Conservation (phyloP, 1,140 invertebrate species). For the Druon quercuslanigerum region DNA sequence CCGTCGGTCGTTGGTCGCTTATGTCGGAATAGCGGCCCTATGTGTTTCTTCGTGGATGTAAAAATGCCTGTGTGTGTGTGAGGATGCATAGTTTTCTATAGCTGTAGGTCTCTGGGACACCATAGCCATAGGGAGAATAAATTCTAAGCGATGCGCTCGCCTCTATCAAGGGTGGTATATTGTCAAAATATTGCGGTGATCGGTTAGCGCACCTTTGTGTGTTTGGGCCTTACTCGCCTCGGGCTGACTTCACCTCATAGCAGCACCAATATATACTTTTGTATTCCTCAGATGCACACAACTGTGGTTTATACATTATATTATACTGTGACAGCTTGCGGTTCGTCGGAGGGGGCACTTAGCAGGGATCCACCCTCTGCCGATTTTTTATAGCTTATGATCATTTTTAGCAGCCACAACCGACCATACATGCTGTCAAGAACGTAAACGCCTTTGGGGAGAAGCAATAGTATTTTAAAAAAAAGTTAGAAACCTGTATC, state of each 20-base stretch:
- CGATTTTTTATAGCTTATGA: slow-evolving; percentile 28
- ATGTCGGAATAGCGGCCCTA: slow-evolving; percentile 42
- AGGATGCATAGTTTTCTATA: slow-evolving; percentile 50
- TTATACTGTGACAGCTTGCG: slow-evolving; percentile 56
- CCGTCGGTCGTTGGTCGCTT: slow-evolving; percentile 5
- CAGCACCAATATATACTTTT: slow-evolving; percentile 49
- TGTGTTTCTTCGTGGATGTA: slow-evolving; percentile 31
- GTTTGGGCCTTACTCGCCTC: slow-evolving; percentile 52
- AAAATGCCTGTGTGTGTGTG: slow-evolving; percentile 43
- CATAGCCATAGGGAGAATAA: slow-evolving; percentile 44
- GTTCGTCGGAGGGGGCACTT: slow-evolving; percentile 43
- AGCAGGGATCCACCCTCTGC: slow-evolving; percentile 23
- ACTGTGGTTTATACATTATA: slow-evolving; percentile 45
- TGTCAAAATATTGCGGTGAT: slow-evolving; percentile 76
- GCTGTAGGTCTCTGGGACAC: slow-evolving; percentile 36
- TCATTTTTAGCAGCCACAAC: slow-evolving; percentile 6
- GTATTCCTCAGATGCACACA: slow-evolving; percentile 46
- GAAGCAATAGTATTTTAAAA: neutral
- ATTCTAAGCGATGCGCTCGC: slow-evolving; percentile 52
- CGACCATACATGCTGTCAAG: slow-evolving; percentile 20
- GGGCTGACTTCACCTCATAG: slow-evolving; percentile 63
- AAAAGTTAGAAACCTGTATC: slow-evolving; percentile 7
- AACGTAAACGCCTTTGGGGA: neutral
- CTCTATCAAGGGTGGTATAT: slow-evolving; percentile 67
- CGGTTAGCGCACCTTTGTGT: slow-evolving; percentile 61